These are phyloP conservation scores for Protonibea diacanthus DNA, from an alignment of 2,797 vertebrate genomes.

Conservation along the genomic window DNA sequence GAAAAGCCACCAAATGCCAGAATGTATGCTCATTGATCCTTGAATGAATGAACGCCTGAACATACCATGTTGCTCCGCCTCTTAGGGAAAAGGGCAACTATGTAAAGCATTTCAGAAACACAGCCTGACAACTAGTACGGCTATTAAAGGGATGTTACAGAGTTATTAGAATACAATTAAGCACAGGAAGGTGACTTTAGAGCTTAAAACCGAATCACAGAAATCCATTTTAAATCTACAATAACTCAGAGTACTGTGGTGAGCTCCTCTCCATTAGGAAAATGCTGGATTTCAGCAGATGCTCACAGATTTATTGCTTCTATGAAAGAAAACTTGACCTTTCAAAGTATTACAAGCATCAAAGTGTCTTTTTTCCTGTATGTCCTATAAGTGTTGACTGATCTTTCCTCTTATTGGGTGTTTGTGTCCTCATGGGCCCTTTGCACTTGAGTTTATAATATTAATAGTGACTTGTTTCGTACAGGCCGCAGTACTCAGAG, in stretches of 20 bases:
- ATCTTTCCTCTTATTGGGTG: not conserved
- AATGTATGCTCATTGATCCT: slow-evolving; percentile 76
- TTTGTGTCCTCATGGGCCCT: not conserved
- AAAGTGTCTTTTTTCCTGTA: no score
- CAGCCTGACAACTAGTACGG: slow-evolving; percentile 2
- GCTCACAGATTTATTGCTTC: not conserved
- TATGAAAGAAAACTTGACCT: not conserved
- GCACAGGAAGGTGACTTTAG: not conserved
- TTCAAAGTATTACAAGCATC: not conserved
- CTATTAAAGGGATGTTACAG: not conserved
- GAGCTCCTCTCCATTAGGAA: not conserved
- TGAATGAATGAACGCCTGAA: slow-evolving; percentile 74
- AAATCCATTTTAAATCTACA: not conserved
- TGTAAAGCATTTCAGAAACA: slow-evolving; percentile 38
- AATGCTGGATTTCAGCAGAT: slow-evolving; percentile 3
- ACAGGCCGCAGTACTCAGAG: not conserved
- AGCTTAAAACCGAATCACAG: slow-evolving; percentile 2
- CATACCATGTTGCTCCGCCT: slow-evolving; percentile 54
- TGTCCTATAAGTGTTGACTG: not conserved
- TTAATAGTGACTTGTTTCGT: not conserved
- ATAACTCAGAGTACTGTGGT: not conserved
- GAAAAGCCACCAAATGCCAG: slow-evolving; percentile 80
- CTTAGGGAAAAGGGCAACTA: slow-evolving; percentile 30
- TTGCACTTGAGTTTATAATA: not conserved
- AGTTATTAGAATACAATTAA: not conserved